A percentile compares a stretch with the other conserved stretches of the same genome.
Evolutionary conservation across 2,113 vertebrate species (phyloP).

Genomic region (Crocuta crocuta): DNA sequence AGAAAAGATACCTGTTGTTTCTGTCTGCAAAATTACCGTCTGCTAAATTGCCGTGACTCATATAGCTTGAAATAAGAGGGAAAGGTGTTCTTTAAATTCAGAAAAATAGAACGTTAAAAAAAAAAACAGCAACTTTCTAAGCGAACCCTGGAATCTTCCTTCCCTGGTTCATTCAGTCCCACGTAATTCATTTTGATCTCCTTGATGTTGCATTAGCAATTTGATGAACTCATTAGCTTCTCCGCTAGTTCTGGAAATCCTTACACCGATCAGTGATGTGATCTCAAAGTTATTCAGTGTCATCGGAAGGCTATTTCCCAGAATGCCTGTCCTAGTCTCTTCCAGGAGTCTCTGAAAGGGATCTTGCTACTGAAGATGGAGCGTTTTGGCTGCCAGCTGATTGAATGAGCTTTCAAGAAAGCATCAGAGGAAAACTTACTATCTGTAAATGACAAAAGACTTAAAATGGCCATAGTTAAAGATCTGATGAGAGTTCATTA

Average conservation of each 20-base stretch:
- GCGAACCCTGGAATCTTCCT: neutral
- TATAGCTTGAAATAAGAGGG: neutral
- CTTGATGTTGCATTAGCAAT: neutral
- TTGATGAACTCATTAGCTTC: neutral
- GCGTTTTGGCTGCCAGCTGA: neutral
- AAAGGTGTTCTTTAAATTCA: neutral
- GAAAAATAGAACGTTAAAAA: neutral
- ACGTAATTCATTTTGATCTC: neutral
- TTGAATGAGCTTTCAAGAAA: neutral
- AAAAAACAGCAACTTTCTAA: neutral
- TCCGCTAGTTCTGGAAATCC: neutral
- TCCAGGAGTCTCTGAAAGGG: neutral
- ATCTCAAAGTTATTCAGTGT: neutral
- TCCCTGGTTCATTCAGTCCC: neutral
- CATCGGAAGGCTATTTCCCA: neutral
- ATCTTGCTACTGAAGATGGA: neutral
- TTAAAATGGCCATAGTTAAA: neutral
- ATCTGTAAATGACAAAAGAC: neutral
- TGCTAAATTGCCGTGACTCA: neutral
- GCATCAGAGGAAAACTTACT: neutral
- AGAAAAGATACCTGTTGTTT: neutral
- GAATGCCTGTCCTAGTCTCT: neutral
- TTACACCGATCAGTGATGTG: neutral
- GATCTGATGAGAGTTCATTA: neutral
- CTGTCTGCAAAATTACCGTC: neutral